Evolutionary conservation across 2,113 vertebrate species (phyloP).

Genomic region (Cololabis saira): DNA sequence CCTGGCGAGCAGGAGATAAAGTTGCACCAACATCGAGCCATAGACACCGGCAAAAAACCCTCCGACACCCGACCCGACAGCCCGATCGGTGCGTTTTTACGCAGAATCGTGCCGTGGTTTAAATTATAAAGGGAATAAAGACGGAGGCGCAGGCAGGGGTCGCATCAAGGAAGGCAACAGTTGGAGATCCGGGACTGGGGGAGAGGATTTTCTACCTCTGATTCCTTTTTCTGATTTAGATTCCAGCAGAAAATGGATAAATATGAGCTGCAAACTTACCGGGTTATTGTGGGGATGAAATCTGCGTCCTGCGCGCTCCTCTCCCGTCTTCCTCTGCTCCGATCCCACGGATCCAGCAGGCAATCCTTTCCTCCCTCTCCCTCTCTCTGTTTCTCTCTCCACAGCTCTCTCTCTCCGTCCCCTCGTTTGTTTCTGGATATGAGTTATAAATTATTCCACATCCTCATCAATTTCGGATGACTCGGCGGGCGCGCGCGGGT

Average conservation of each 20-base stretch:
- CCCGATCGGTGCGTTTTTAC: neutral
- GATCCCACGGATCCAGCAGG: slow-evolving; percentile 45
- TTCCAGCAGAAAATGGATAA: neutral
- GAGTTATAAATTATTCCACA: slow-evolving; percentile 76
- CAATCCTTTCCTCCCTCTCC: slow-evolving; percentile 33
- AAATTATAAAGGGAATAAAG: neutral
- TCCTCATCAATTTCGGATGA: slow-evolving; percentile 36
- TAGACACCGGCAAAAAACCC: slow-evolving; percentile 1
- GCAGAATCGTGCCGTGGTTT: neutral
- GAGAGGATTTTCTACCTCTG: slow-evolving; percentile 26
- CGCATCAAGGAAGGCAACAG: slow-evolving; percentile 75
- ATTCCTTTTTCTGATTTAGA: slow-evolving; percentile 35
- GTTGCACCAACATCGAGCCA: slow-evolving; percentile 58
- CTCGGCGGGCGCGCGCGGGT: slow-evolving; percentile 6
- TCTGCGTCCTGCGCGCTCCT: slow-evolving; percentile 54
- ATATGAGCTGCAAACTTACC: slow-evolving; percentile 64
- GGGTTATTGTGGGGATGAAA: slow-evolving; percentile 35
- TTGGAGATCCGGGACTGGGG: slow-evolving; percentile 64
- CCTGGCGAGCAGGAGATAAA: slow-evolving; percentile 64
- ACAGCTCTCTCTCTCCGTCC: slow-evolving; percentile 20
- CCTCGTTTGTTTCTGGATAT: slow-evolving; percentile 41
- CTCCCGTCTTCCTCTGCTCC: slow-evolving; percentile 40
- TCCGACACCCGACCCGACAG: neutral
- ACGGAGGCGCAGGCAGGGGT: neutral
- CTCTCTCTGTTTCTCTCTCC: slow-evolving; percentile 41